A percentile compares a stretch with the other conserved stretches of the same genome.
These are phyloP conservation scores for Channa maculata DNA, from an alignment of 2,113 vertebrate species.

Conservation along the genomic window DNA sequence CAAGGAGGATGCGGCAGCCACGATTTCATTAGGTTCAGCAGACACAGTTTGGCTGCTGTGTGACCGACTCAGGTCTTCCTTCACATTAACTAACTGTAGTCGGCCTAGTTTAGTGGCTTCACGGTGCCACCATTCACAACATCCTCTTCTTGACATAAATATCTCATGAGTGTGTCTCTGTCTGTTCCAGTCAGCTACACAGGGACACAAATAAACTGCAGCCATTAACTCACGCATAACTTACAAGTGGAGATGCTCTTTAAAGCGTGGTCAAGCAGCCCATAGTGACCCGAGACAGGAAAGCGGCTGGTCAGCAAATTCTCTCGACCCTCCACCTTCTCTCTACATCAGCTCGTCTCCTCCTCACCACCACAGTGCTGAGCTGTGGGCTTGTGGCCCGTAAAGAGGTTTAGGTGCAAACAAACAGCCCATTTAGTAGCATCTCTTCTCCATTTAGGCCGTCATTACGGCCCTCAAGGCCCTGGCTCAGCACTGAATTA, in stretches of 20 bases:
- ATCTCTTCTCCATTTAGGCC: conserved; percentile 78
- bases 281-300: conserved; percentile 31
- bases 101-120: conserved; percentile 20
- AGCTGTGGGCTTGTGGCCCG: conserved; percentile 80
- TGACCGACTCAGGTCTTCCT: neutral
- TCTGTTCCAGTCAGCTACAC: neutral
- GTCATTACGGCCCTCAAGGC: conserved; percentile 77
- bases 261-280: conserved; percentile 43
- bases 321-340: conserved; percentile 37
- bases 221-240: neutral
- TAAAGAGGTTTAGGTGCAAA: conserved; percentile 82
- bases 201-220: conserved; percentile 9
- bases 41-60: conserved; percentile 1
- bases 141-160: conserved; percentile 31
- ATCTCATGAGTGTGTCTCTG: conserved; percentile 27
- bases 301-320: conserved; percentile 74
- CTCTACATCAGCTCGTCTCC: conserved; percentile 32
- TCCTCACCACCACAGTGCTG: conserved; percentile 73
- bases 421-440: conserved; percentile 82
- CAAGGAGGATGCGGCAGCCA: no score
- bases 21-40: neutral
- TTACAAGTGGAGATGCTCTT: conserved; percentile 5
- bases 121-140: conserved; percentile 20
- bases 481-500: conserved; percentile 85
- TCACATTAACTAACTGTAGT: conserved; percentile 12